Evolutionary conservation across 1,140 invertebrate species (phyloP), one percentile per base, ranked within the genome.

Genomic region (Holcopasites calliopsidis): DNA sequence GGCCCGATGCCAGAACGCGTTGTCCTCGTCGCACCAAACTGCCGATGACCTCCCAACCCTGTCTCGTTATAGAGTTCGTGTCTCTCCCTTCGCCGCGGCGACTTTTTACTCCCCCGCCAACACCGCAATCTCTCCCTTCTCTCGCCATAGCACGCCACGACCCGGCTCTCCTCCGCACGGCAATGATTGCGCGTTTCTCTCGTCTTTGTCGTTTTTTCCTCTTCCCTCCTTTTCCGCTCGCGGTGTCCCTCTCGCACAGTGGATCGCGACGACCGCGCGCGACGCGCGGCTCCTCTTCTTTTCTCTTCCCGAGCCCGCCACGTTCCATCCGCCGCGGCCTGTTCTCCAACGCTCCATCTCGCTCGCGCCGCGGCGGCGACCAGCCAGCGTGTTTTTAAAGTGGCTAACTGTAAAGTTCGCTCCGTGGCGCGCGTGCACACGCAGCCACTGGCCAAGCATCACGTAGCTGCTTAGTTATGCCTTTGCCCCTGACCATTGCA

Each of bases 31-130:
- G 38, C 66, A 18, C 70, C 44, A 76, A 60, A 66, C 65, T 52
- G 79, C 73, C 80, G 60, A 85, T 86, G 82, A 86, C 84, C 85
- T 83, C 77, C 75, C 85, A 83, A 83, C 81, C 84, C 87, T 83
- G 83, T 85, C 73, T 80, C 68, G 78, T 86, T 87, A 83, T 77
- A 77, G 72, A 84, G 80, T 71, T 60, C 65, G 60, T 58, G 38
- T 61, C 64, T 65, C 71, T 33, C 50, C 69, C 64, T 62, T 33
- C 64, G 0, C 10, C 23, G 40, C 61, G 10, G 0, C 31, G 42
- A 68, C 69, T 66, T 57, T 70, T 76, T 57, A 49, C 31, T 47
- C 69, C 47, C 35, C 50, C 69, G 11, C 55, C 49, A n/a, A 23
- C n/a, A 3, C 16, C 26, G 2, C 23, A 44, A 21, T 5, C 21